Percentiles rank a stretch among this genome's conserved stretches.
These are phyloP conservation scores for Megaceryle torquata DNA, from an alignment of 2,113 vertebrate species.

Conservation along the genomic window DNA sequence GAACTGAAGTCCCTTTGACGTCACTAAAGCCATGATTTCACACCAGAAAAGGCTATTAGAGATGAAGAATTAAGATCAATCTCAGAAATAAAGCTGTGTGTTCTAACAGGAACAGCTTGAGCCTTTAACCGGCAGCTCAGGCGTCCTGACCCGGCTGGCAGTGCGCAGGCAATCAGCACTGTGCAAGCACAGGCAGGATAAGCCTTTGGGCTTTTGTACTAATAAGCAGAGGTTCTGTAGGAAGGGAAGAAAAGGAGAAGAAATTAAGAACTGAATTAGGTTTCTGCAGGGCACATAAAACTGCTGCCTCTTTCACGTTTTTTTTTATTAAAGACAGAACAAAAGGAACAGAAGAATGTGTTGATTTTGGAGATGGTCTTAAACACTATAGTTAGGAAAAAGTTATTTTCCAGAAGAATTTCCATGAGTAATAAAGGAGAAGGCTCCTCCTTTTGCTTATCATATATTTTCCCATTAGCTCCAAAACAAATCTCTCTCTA, in stretches of 20 bases:
- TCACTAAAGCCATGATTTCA: not conserved
- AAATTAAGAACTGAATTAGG: not conserved
- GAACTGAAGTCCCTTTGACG: fast-evolving
- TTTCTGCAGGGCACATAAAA: not conserved
- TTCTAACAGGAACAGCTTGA: not conserved
- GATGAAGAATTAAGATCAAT: not conserved
- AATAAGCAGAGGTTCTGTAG: not conserved
- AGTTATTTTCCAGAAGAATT: conserved; percentile 14
- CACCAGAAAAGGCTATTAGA: not conserved
- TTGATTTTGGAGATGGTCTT: not conserved
- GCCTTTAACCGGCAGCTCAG: not conserved
- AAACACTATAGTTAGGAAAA: not conserved
- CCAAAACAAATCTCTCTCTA: conserved; percentile 43
- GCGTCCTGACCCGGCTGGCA: conserved; percentile 5
- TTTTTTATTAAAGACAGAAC: not conserved
- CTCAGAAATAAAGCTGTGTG: conserved; percentile 37
- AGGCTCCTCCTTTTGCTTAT: conserved; percentile 18
- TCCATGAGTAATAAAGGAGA: conserved; percentile 56
- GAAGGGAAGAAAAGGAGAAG: not conserved
- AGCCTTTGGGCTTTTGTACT: not conserved
- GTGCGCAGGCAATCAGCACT: not conserved
- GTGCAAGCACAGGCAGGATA: conserved; percentile 12
- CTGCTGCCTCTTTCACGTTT: not conserved
- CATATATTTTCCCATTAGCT: conserved; percentile 50
- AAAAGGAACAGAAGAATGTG: not conserved